Base-by-base conservation (phyloP, 2,113 vertebrate species). In the Tachuris rubrigastra region DNA sequence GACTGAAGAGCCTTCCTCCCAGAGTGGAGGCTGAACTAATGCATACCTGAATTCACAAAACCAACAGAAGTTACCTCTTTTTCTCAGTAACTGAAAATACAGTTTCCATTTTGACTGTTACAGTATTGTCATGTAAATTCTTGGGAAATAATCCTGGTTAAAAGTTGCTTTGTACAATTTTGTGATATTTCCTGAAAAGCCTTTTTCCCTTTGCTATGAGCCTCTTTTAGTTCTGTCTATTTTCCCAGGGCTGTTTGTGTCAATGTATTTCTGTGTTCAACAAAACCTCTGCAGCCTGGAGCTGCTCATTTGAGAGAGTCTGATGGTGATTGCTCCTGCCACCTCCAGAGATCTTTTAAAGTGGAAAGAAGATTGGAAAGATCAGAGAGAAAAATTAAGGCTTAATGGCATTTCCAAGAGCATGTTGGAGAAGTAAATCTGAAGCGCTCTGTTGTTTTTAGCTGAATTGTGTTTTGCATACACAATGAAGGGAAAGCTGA, bases 341-440 rank as follows among this genome's bases (percentile, higher is more conserved):
- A 79, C 84, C 65, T 95, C 52, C 18, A 47, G 80, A 79, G 73
- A 42, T 78, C 20, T 84, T 93, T 37, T 85, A 41, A 93, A 95
- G 73, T 83, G 62, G 74, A 89, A 96, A 80, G 68, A 82, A 89
- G 62, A 77, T 88, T 90, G 79, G 65, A 95, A 93, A 66, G 56
- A 89, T 85, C 25, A 74, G 31, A 77, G 42, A 46, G 6, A 28
- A 59, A 66, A 81, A 78, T 52, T 18, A 76, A 5, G 12, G 80
- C 63, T 33, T 91, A 71, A 93, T 85, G 65, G 58, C 65, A 74
- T 65, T 83, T 79, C 49, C 50, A 84, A n/a, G 47, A 72, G 42
- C 8, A 6, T 2, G 1, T 37, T 69, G 50, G 71, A 82, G 42
- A 92, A 69, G 20, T 37, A 58, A 39, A 50, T 85, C 63, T 47